Conservation (phyloP, 2,113 vertebrate species). For the Myotis brandtii region DNA sequence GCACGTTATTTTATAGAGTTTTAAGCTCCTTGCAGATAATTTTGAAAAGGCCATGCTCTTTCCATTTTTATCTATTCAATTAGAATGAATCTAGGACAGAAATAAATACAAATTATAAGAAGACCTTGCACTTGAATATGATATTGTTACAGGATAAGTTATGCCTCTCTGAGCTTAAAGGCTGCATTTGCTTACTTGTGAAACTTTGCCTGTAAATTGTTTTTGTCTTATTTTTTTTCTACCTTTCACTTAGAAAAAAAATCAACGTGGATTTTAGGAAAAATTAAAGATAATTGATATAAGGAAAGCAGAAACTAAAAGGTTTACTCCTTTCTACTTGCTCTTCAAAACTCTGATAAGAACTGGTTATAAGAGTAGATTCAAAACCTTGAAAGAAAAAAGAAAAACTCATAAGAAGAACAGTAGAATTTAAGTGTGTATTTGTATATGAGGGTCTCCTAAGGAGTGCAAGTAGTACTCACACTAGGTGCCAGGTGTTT, state of each 20-base stretch:
- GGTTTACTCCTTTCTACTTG: background rate
- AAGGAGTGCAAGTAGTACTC: background rate
- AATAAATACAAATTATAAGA: conserved; percentile 1
- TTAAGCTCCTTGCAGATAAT: background rate
- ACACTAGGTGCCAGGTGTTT: background rate
- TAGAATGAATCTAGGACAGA: background rate
- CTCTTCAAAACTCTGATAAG: background rate
- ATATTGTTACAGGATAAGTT: background rate
- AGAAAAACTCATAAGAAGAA: background rate
- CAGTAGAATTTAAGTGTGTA: too few relatives aligned
- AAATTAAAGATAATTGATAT: background rate
- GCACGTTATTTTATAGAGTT: background rate
- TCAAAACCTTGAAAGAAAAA: background rate
- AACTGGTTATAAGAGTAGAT: background rate
- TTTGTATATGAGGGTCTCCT: background rate
- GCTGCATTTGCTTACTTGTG: background rate
- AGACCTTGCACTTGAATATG: background rate
- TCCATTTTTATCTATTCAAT: background rate
- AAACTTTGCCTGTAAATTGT: background rate
- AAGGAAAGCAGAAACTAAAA: background rate
- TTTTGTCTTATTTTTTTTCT: background rate
- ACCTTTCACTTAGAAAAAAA: background rate
- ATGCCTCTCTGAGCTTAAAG: background rate
- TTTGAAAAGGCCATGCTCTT: background rate
- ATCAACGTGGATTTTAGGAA: background rate